Percentiles rank a stretch among this genome's conserved stretches.
Evolutionary conservation across 1,140 invertebrate species (phyloP).

Genomic region (Homalodisca vitripennis): DNA sequence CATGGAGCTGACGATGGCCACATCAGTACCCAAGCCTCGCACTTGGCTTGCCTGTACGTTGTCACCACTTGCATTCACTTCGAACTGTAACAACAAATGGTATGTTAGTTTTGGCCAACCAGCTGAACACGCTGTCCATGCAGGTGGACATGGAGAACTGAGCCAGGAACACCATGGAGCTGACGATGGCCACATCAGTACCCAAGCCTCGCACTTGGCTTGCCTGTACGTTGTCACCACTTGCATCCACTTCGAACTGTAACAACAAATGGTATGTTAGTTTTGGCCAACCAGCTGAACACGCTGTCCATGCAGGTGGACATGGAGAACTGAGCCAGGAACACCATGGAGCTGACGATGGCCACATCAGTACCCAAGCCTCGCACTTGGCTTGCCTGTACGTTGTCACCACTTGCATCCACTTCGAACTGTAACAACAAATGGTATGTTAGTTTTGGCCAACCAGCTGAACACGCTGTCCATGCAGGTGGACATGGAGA

Average conservation of each 20-base stretch:
- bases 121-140: slow-evolving; percentile 80
- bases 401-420: slow-evolving; percentile 53
- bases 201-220: slow-evolving; percentile 77
- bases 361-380: slow-evolving; percentile 93
- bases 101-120: slow-evolving; percentile 63
- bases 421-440: slow-evolving; percentile 61
- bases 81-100: slow-evolving; percentile 56
- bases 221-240: slow-evolving; percentile 51
- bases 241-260: slow-evolving; percentile 64
- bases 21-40: slow-evolving; percentile 89
- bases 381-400: slow-evolving; percentile 57
- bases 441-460: background rate
- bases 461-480: slow-evolving; percentile 72
- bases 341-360: slow-evolving; percentile 92
- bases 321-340: slow-evolving; percentile 88
- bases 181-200: slow-evolving; percentile 90
- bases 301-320: slow-evolving; percentile 85
- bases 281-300: slow-evolving; percentile 70
- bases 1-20: slow-evolving; percentile 92
- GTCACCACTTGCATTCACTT: slow-evolving; percentile 55
- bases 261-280: slow-evolving; percentile 44
- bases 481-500: slow-evolving; percentile 82
- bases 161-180: slow-evolving; percentile 93
- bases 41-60: slow-evolving; percentile 53
- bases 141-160: slow-evolving; percentile 86